Percentiles rank a stretch among this genome's conserved stretches.
phyloP scores from a whole-genome alignment of 1,140 invertebrate species.

The Pachypeltis micranthus region DNA sequence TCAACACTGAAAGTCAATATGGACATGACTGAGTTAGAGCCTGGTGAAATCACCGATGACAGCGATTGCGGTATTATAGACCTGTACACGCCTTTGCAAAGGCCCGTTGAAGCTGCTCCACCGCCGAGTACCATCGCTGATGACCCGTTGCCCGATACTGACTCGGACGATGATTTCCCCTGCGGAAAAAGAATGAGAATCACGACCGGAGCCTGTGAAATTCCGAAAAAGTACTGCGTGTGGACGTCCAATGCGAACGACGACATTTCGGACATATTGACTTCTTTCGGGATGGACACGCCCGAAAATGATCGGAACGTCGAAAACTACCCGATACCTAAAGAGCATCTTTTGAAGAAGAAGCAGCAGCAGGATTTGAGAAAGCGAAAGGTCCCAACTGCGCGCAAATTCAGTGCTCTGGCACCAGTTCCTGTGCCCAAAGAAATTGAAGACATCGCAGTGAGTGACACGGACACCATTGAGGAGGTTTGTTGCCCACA shows the following conservation, averaged over 20 bases:
- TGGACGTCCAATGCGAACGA: constrained; percentile 15
- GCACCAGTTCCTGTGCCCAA: neutral
- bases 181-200: constrained; percentile 7
- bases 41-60: constrained; percentile 13
- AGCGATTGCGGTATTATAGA: constrained; percentile 11
- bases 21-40: constrained; percentile 9
- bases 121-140: neutral
- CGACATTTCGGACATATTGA: constrained; percentile 13
- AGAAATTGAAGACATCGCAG: constrained; percentile 7
- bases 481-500: too few relatives aligned
- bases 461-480: neutral
- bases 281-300: constrained; percentile 2
- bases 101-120: neutral
- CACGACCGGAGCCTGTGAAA: neutral
- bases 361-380: neutral
- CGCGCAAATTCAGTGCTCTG: neutral
- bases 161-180: neutral
- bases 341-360: neutral
- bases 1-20: too few relatives aligned
- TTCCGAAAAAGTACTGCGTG: constrained; percentile 11
- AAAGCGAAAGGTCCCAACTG: neutral
- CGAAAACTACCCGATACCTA: constrained; percentile 14
- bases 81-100: constrained; percentile 13
- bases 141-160: neutral
- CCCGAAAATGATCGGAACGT: constrained; percentile 17